These are phyloP conservation scores for Tragelaphus strepsiceros DNA, from an alignment of 2,113 vertebrate genomes.

Conservation along the genomic window DNA sequence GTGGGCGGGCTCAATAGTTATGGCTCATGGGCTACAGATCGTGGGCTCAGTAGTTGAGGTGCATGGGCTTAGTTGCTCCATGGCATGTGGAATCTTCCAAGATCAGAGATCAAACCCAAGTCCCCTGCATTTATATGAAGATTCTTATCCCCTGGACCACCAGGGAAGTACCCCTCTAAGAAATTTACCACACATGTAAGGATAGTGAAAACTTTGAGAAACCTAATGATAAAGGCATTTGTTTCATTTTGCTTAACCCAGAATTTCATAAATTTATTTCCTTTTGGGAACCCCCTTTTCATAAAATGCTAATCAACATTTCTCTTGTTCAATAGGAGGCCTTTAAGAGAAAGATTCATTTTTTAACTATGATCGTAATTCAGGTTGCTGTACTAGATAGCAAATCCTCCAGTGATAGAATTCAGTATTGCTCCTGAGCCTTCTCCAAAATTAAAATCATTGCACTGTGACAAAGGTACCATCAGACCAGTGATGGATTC, in stretches of 20 bases:
- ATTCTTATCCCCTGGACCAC: neutral
- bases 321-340: neutral
- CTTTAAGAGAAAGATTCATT: constrained; percentile 12
- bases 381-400: neutral
- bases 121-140: neutral
- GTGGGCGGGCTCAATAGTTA: neutral
- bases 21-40: neutral
- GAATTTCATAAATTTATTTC: neutral
- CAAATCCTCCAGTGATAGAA: neutral
- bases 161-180: neutral
- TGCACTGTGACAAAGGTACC: neutral
- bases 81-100: neutral
- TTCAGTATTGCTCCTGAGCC: neutral
- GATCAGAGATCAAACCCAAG: neutral
- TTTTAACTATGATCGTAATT: neutral
- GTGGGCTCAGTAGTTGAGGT: neutral
- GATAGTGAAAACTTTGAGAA: neutral
- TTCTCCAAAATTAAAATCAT: constrained; percentile 32
- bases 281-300: neutral
- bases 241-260: neutral
- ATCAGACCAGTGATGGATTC: neutral
- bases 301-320: neutral
- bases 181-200: neutral
- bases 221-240: neutral
- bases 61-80: neutral